These are phyloP conservation scores for Micropoecilia bifurca DNA, from an alignment of 2,797 vertebrate genomes.

Conservation along the genomic window DNA sequence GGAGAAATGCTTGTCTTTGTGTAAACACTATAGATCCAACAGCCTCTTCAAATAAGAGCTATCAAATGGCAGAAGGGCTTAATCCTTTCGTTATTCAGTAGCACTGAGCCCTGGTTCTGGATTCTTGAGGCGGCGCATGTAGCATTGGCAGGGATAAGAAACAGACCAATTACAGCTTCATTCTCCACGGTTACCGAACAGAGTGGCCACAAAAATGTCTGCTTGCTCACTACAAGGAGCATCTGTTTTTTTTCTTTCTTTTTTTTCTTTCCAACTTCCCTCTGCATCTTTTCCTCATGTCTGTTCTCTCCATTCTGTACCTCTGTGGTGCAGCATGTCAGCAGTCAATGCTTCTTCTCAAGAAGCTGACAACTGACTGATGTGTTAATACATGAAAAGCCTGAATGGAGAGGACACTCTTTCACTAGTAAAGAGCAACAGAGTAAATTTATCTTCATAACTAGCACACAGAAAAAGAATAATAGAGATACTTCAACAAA, in stretches of 20 bases:
- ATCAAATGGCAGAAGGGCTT: constrained; percentile 65
- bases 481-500: constrained; percentile 24
- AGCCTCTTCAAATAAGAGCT: constrained; percentile 60
- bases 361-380: constrained; percentile 23
- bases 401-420: constrained; percentile 24
- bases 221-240: constrained; percentile 62
- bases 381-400: constrained; percentile 27
- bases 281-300: constrained; percentile 20
- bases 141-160: constrained; percentile 40
- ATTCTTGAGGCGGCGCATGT: constrained; percentile 55
- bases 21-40: constrained; percentile 56
- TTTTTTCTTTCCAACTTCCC: constrained; percentile 17
- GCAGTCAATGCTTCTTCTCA: constrained; percentile 14
- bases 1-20: constrained; percentile 58
- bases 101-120: constrained; percentile 60
- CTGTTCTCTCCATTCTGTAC: constrained; percentile 14
- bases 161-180: constrained; percentile 68
- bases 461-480: constrained; percentile 33
- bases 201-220: constrained; percentile 73
- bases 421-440: constrained; percentile 24
- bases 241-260: constrained; percentile 45
- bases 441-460: constrained; percentile 38
- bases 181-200: constrained; percentile 74
- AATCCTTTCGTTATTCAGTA: constrained; percentile 68
- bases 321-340: constrained; percentile 21